Base-by-base conservation (phyloP, 2,113 vertebrate genomes). In the Phycodurus eques region DNA sequence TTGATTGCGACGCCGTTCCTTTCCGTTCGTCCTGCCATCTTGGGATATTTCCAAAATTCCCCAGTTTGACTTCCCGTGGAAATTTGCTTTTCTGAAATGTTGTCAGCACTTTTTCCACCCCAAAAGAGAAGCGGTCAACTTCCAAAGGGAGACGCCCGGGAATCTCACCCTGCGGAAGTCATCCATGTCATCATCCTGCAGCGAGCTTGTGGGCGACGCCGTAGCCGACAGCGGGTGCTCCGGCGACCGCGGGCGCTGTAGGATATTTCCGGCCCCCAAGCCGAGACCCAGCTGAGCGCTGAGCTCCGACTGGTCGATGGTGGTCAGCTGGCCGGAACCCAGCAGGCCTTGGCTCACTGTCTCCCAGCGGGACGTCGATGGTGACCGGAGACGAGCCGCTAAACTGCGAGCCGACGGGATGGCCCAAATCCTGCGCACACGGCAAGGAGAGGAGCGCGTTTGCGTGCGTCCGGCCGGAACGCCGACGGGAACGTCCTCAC, bases 231-330 rank as follows among this genome's bases (percentile, higher is more conserved):
- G 89, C 0, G 91, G 92, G 81, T 94, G 92, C 51, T 95, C 94
- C 2, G 95, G 95, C 0, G 95, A 96, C 82, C 92, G 92, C 0
- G 93, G 72, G 27, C 89, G 90, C 1, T 93, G 92, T 59, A 96
- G 54, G 49, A 94, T 94, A 70, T 90, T 85, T 10, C 93, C 91
- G 3, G 93, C 93, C 1, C 94, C 95, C 69, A 96, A 81, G 44
- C 94, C 94, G 10, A 97, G 92, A 17, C 96, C 96, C 70, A 97
- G 94, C 54, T 97, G 95, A 49, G 94, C 92, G 49, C 94, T 95
- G 76, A 97, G 93, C 89, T 97, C 95, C 0, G 96, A 95, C 43
- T 97, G 95, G 90, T 97, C 96, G 35, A 97, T 97, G 49, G 96
- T 96, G 77, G 95, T 96, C 74, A 96, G 87, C 83, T 95, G 94